phyloP scores from a whole-genome alignment of 2,113 vertebrate genomes.

The Garra rufa region DNA sequence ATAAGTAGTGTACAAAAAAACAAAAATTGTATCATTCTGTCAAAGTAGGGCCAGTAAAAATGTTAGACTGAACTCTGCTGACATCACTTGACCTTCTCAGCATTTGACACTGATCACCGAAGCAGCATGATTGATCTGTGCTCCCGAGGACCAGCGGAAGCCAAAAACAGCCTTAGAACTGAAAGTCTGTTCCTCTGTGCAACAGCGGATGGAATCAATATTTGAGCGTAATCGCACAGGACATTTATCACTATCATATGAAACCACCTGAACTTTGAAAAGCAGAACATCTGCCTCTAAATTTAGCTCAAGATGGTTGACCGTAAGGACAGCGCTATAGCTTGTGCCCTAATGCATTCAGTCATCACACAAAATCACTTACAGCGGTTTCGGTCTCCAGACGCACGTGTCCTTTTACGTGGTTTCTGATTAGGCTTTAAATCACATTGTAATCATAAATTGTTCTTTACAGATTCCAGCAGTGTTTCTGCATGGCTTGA shows the following conservation, averaged over 20 bases:
- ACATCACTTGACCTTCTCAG: conserved; percentile 38
- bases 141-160: conserved; percentile 9
- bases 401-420: background rate
- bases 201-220: conserved; percentile 5
- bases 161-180: conserved; percentile 2
- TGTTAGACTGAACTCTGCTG: background rate
- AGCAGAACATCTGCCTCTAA: conserved; percentile 29
- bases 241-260: conserved; percentile 5
- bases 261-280: background rate
- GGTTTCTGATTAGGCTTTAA: conserved; percentile 26
- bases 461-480: conserved; percentile 3
- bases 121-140: conserved; percentile 57
- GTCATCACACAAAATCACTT: conserved; percentile 21
- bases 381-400: background rate
- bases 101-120: conserved; percentile 35
- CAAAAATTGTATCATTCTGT: background rate
- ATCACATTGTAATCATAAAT: background rate
- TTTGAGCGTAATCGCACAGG: background rate
- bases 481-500: conserved; percentile 18
- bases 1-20: background rate
- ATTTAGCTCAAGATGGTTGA: background rate
- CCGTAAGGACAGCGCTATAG: background rate
- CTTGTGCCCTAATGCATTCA: background rate
- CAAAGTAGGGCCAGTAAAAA: background rate
- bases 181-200: background rate